Conservation (phyloP, 2,113 vertebrate genomes). For the Osmerus eperlanus region DNA sequence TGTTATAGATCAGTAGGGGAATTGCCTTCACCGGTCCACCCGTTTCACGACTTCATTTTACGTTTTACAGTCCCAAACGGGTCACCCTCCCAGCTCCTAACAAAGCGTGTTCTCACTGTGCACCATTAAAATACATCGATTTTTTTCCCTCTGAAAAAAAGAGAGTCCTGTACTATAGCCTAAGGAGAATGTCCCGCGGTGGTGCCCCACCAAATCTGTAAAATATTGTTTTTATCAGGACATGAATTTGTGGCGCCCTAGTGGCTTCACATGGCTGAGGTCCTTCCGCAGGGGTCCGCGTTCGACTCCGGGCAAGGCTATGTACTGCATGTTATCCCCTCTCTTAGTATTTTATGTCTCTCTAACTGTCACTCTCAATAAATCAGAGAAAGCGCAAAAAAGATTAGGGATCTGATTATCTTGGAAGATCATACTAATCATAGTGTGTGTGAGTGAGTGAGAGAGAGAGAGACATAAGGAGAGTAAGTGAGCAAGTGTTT, state of each 20-base stretch:
- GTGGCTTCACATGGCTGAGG: too few species aligned
- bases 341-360: too few species aligned
- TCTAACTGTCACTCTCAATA: too few species aligned
- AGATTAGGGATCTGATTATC: too few species aligned
- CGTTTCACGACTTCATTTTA: neutral
- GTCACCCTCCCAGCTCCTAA: neutral
- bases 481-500: neutral
- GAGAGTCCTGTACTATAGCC: neutral
- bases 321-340: too few species aligned
- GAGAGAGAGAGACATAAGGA: neutral
- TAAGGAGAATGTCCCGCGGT: neutral
- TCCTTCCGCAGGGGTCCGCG: too few species aligned
- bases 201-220: neutral
- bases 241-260: too few species aligned
- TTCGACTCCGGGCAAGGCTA: too few species aligned
- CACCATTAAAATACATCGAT: neutral
- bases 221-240: neutral
- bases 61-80: neutral
- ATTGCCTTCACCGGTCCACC: neutral
- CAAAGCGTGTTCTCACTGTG: neutral
- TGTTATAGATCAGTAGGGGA: neutral
- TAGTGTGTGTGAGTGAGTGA: constrained; percentile 3
- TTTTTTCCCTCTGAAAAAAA: neutral
- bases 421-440: neutral
- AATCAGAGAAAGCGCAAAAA: too few species aligned